Evolutionary conservation across 2,113 vertebrate genomes (phyloP), one percentile per base, ranked within the genome.

Genomic region (Cynoglossus semilaevis): DNA sequence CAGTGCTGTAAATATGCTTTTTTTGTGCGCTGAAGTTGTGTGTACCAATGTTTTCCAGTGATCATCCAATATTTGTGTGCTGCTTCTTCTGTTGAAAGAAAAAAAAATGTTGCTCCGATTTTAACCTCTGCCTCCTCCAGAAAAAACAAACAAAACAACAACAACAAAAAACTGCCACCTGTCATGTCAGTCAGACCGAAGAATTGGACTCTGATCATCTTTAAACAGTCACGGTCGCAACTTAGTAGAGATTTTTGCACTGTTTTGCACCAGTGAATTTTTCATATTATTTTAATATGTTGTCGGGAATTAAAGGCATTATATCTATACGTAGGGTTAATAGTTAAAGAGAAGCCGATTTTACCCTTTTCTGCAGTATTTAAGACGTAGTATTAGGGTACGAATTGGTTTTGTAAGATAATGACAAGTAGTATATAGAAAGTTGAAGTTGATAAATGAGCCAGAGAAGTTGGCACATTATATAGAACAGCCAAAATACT

Each of bases 1-100:
- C 75, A 67, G 79, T 89, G 88, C 83, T 89, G 90, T 91, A 88
- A 80, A 87, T 84, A 82, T 51, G 86, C 87, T 88, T 88, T 74
- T 35, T 67, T 64, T 79, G 81, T 89, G 87, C 86, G 88, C 77
- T 77, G 29, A 85, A 82, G 77, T 83, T 85, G 83, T 85, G 81
- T 84, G 85, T 83, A 78, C 78, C 80, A 79, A 84, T 83, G 87
- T 83, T 82, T 78, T 81, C 74, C 77, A 86, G 80, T 77, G 72
- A 76, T 70, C 84, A 86, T 85, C 84, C 68, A 79, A 81, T 83
- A 77, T 88, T 8, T 86, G 78, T 88, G 85, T 89, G 86, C 71
- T 89, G 86, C 71, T 85, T 83, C 63, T 76, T 82, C 77, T 87
- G 79, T 84, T 80, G 19, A 54, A 82, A 75, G 52, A 64, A 79